Evolutionary conservation across 2,888 invertebrate genomes (phyloP), one percentile per base, ranked within the genome.

Genomic region (Hyppa rectilinea): DNA sequence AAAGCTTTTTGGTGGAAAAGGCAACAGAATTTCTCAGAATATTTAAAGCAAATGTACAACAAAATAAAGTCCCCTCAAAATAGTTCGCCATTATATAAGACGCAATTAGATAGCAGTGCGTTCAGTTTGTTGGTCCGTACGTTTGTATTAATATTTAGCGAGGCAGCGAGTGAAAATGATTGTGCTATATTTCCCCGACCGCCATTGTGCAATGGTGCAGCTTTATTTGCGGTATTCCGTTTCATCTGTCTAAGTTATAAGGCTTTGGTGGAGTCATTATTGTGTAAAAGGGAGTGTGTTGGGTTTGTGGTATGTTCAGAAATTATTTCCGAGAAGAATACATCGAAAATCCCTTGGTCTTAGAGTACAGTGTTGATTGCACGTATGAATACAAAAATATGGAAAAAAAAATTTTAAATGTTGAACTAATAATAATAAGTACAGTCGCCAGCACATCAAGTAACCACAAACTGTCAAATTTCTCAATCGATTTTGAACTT

Each of bases 81-180:
- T 63, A 53, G 45, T 55, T 31, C 6, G 2, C 40, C 67, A 45
- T 76, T 62, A 60, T 45, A 40, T 62, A 55, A 52, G 38, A 67
- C 50, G 23, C 61, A 76, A 67, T 72, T 69, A 67, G 29, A 43
- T 49, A 56, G 49, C 47, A 26, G 55, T 62, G 50, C 26, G 52
- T 70, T 66, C 34, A 34, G 65, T 34, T 14, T 29, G 31, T 26
- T 45, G 60, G 55, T 55, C 29, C 23, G 34, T 66, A 60, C 62
- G 58, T 80, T 75, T 75, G 50, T 75, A 60, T 80, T 72, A 75
- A 75, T 75, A 71, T 55, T 75, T 62, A 66, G 56, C 43, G 38
- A 12, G n/a, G 40, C 29, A 36, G 62, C 20, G 10, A 65, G 59
- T 29, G 50, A 36, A 74, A 80, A 70, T 80, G n/a, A 62, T 55